These are phyloP conservation scores for Olivierus martensii DNA, from an alignment of 1,140 invertebrate genomes.

Conservation along the genomic window DNA sequence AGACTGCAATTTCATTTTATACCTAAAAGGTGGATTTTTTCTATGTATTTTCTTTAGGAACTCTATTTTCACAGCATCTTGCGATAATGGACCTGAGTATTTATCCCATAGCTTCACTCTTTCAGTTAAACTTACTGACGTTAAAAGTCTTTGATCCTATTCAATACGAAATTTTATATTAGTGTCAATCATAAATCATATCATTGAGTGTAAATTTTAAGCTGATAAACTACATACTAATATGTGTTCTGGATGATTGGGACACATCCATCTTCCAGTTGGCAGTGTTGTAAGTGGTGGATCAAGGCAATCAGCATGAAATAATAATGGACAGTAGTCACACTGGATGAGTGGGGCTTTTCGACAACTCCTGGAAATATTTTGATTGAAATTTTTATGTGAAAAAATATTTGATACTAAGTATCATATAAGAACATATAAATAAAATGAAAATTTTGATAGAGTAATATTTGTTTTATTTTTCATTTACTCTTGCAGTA, in stretches of 20 bases:
- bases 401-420: background rate
- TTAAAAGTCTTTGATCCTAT: slow-evolving; percentile 65
- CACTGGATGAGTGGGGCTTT: slow-evolving; percentile 71
- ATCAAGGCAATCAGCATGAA: slow-evolving; percentile 84
- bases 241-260: slow-evolving; percentile 81
- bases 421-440: background rate
- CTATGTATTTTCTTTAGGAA: slow-evolving; percentile 65
- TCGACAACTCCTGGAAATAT: slow-evolving; percentile 52
- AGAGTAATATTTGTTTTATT: background rate
- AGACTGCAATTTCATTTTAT: slow-evolving; percentile 26
- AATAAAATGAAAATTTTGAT: background rate
- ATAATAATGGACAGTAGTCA: slow-evolving; percentile 81
- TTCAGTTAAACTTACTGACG: slow-evolving; percentile 62
- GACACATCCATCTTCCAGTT: slow-evolving; percentile 88
- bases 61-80: slow-evolving; percentile 66
- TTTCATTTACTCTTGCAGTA: no score
- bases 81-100: slow-evolving; percentile 57
- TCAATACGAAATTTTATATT: slow-evolving; percentile 15
- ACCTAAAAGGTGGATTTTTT: slow-evolving; percentile 56
- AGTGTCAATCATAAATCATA: background rate
- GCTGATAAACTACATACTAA: slow-evolving; percentile 52
- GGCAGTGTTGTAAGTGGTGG: slow-evolving; percentile 77
- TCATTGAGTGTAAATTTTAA: no score
- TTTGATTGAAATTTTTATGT: no score
- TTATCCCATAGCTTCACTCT: slow-evolving; percentile 71